Evolutionary conservation across 2,797 vertebrate species (phyloP), one percentile per base, ranked within the genome.

Genomic region (Gymnothorax reevesii): DNA sequence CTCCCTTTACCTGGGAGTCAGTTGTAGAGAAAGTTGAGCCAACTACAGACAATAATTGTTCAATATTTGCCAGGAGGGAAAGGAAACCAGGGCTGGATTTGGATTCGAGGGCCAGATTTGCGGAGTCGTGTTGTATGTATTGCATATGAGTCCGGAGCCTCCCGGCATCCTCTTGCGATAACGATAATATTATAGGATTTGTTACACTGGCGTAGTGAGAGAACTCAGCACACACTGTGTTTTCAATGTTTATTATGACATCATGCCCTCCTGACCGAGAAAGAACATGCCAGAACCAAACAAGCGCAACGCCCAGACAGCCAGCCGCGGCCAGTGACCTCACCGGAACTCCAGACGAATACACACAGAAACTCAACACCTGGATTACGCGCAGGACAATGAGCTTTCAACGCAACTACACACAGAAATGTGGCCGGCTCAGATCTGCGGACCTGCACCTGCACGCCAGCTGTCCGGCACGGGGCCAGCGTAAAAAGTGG

Each of bases 171-270:
- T 83, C 33, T 83, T 42, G 4, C 71, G 20, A 79, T 7, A 79
- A 54, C 33, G 55, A 77, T 22, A 86, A 86, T 64, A 64, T 62
- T 62, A 66, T 66, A 83, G 17, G 25, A 83, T 83, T 86, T 86
- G 83, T 86, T 52, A 82, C 25, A 22, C 85, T 54, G 71, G 60
- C 55, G 71, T 57, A 86, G 83, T 73, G 62, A 82, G 64, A 83
- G 86, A 73, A 27, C 55, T 33, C 57, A 0, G 15, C 0, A 62
- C 1, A 2, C n/a, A 52, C 54, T 12, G 54, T 27, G 4, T 25
- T 10, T 2, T 54, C 15, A 52, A 10, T 25, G 57, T 57, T 82
- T 57, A 57, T 55, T n/a, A 80, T 49, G 20, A 83, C 55, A 55
- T 69, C 66, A 85, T 75, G 84, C n/a, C 15, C 15, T 57, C 84